Conservation (phyloP, 2,797 vertebrate species). For the Manis pentadactyla region DNA sequence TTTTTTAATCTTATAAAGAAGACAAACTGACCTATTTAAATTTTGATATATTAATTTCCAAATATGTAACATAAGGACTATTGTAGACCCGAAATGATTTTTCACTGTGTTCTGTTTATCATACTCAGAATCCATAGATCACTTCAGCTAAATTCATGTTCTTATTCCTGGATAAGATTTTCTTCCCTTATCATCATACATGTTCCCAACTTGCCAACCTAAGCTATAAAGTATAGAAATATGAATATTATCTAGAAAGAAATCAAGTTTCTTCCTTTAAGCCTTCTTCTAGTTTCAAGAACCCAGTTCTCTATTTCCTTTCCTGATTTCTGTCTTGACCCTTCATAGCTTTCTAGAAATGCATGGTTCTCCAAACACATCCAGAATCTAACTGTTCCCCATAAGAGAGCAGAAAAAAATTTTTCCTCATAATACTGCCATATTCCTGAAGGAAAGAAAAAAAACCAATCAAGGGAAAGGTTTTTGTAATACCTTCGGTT, state of each 20-base stretch:
- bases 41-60: neutral
- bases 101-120: neutral
- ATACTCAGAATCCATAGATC: neutral
- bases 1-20: neutral
- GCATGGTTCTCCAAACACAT: neutral
- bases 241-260: neutral
- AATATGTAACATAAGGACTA: neutral
- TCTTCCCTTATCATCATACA: neutral
- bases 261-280: neutral
- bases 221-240: neutral
- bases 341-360: neutral
- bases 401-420: neutral
- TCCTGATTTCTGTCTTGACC: neutral
- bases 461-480: neutral
- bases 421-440: neutral
- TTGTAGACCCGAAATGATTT: constrained; percentile 3
- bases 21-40: neutral
- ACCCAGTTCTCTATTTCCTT: neutral
- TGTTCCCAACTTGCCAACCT: neutral
- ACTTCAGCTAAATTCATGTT: neutral
- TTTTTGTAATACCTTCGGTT: neutral
- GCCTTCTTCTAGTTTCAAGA: neutral
- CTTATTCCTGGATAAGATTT: neutral
- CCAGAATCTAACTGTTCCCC: neutral
- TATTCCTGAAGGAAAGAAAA: neutral